phyloP scores from a whole-genome alignment of 2,113 vertebrate species.

The Pyrgilauda ruficollis region DNA sequence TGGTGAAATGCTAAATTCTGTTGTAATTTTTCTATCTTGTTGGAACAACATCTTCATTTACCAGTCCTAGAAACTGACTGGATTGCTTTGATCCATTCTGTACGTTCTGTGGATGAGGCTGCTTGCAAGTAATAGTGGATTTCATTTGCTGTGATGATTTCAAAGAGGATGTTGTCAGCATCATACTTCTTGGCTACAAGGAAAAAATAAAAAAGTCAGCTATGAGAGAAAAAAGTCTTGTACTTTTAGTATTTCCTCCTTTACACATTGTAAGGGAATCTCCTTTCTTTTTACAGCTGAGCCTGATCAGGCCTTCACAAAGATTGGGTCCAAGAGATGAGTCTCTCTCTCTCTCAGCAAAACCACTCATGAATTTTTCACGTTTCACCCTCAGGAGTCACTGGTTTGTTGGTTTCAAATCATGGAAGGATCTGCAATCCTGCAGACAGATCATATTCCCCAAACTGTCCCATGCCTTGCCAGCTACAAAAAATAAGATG shows the following conservation, averaged over 20 bases:
- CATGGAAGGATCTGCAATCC: neutral
- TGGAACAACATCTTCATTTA: constrained; percentile 74
- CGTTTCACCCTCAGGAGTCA: neutral
- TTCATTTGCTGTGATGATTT: constrained; percentile 96
- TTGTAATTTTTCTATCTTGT: neutral
- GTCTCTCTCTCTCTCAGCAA: neutral
- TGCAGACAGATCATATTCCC: neutral
- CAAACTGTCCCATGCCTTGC: neutral
- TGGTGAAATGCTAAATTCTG: neutral
- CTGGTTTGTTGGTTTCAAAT: neutral
- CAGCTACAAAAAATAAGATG: neutral
- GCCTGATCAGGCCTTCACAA: neutral
- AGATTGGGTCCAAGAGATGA: neutral
- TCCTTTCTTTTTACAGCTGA: neutral
- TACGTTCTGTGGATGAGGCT: constrained; percentile 84
- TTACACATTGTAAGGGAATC: neutral
- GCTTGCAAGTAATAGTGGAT: constrained; percentile 91
- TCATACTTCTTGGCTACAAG: constrained; percentile 84
- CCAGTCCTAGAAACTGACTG: constrained; percentile 86
- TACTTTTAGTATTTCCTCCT: neutral
- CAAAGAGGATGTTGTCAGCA: constrained; percentile 88
- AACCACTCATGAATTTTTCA: neutral
- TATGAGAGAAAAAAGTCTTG: neutral
- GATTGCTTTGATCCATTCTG: constrained; percentile 93
- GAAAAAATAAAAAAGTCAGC: neutral